Base-by-base conservation (phyloP, 1,140 invertebrate genomes). In the Drosophila lini region DNA sequence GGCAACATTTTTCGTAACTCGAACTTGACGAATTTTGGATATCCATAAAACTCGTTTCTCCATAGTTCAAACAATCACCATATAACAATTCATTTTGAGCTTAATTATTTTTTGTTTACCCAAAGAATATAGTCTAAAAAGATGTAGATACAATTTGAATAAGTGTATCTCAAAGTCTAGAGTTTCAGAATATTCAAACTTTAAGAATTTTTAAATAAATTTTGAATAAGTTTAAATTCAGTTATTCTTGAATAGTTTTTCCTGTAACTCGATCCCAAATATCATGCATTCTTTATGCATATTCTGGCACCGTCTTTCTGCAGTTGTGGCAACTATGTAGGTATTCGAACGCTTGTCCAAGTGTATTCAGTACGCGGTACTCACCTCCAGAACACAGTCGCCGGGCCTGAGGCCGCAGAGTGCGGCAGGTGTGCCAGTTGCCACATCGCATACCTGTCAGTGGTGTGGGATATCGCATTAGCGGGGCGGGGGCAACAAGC, bases 381-480 rank as follows among this genome's bases (percentile, higher is more conserved):
- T 91, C 31, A 92, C 92, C 91, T 94, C 93, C 40, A 95, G 81
- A 45, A 96, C 84, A 88, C 95, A 96, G 81, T 96, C 95, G 15
- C 95, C 95, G 42, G 93, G 82, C 63, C 90, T 88, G 15, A 94
- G 80, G 25, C 94, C 94, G 16, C 93, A 92, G 28, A 69, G 76
- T 22, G 93, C 82, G 15, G 94, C 94, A 28, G 93, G 92, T 22
- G 94, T 93, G 41, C 91, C 92, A 2, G 55, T 61, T 34, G 94
- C 94, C 16, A 94, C 93, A 25, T 91, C 92, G 76, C 91, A 93
- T 25, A 93, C 91, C 92, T 93, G 76, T 55, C 50, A 50, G 38
- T 36, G 53, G 53, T 25, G 47, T 53, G 40, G 40, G 44, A 28
- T 67, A 44, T 63, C 36, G 50, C 19, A 93, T 91, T 80, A 11